Evolutionary conservation across 23 tunicate genomes (phyloP), one percentile per base, ranked within the genome.

Genomic region (Clavelina lepadiformis): DNA sequence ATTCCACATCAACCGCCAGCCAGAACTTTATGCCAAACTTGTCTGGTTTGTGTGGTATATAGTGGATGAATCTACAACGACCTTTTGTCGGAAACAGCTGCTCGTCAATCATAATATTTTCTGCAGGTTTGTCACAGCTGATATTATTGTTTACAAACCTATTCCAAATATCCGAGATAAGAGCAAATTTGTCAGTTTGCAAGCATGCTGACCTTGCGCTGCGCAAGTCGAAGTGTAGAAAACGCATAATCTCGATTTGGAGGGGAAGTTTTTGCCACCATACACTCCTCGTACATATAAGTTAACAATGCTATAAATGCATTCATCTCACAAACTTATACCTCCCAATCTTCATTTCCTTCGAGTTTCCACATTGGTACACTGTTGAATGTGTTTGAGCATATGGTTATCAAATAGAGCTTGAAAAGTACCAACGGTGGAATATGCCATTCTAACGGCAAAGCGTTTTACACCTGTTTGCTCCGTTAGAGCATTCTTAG

Each of bases 121-220:
- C 65, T 29, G 3, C 65, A 29, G 36, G 65, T 58, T 58, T 58
- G 65, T 58, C 31, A 27, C 35, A 58, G 11, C 36, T 26, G 36
- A 58, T 58, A 38, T 38, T 58, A 38, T 58, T 58, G 35, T 58
- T 38, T 27, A 58, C 65, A 29, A 58, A 58, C 65, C 36, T 58
- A 29, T 58, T 58, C 65, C 65, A 58, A 27, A 58, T 29, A 26
- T 58, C 65, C 36, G 65, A 58, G 36, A 58, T 5, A 27, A 58
- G 36, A 58, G 35, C 65, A 58, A 58, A 58, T 58, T 58, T 58
- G 36, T 58, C 65, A 26, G 65, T 58, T 58, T 58, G 65, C 65
- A 58, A 28, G 36, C 65, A 38, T 58, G 65, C 20, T 29, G 35
- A 58, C 36, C 35, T 58, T 26, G 36, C 32, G 36, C 65, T 58